These are phyloP conservation scores for Pectinophora gossypiella DNA, from an alignment of 1,140 invertebrate species.

Conservation along the genomic window DNA sequence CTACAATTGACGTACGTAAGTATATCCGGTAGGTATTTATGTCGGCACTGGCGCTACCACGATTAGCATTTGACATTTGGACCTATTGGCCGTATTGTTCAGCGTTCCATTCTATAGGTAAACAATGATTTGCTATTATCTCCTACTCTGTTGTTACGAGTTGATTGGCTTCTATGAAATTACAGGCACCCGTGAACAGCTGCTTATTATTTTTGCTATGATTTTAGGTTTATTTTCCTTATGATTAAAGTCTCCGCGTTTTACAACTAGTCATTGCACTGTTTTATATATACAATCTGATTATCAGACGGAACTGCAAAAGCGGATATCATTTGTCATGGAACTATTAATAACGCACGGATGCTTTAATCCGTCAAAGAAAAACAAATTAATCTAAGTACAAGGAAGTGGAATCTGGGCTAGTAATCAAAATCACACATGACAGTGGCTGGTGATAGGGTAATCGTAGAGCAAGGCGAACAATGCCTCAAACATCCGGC, in stretches of 20 bases:
- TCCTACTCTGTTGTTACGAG: not conserved
- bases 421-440: not conserved
- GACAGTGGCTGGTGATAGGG: not conserved
- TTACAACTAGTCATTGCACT: no score
- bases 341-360: not conserved
- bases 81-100: constrained; percentile 39
- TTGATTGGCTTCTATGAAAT: not conserved
- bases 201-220: not conserved
- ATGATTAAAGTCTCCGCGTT: not conserved
- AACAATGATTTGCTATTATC: constrained; percentile 6
- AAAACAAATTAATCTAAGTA: no score
- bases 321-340: not conserved
- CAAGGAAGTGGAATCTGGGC: not conserved
- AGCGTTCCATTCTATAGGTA: constrained; percentile 2
- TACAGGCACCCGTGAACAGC: not conserved
- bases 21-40: constrained; percentile 30
- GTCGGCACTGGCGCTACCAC: constrained; percentile 15
- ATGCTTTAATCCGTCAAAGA: not conserved
- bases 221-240: not conserved
- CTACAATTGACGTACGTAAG: constrained; percentile 22
- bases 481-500: constrained; percentile 65
- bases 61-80: constrained; percentile 44
- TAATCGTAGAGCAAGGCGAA: constrained; percentile 30
- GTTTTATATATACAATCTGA: no score
- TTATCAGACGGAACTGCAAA: not conserved